These are phyloP conservation scores for Tenualosa ilisha DNA, from an alignment of 2,797 vertebrate genomes.

Conservation along the genomic window DNA sequence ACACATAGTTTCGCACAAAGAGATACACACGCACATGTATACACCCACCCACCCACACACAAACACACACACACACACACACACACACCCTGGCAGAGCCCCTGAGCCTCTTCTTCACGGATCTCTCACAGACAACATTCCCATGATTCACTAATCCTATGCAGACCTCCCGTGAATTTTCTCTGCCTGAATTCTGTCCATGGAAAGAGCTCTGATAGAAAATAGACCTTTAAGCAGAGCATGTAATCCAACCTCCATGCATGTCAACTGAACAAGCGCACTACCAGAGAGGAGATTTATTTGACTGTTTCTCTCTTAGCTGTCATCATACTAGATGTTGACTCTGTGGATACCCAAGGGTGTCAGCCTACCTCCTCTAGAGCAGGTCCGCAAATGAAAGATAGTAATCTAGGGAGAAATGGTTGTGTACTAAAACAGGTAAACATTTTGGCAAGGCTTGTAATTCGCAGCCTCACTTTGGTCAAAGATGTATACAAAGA, in stretches of 20 bases:
- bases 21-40: background rate
- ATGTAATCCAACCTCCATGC: too few species aligned
- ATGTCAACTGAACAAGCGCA: too few species aligned
- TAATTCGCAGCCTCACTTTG: background rate
- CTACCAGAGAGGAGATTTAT: background rate
- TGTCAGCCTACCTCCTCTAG: background rate
- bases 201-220: background rate
- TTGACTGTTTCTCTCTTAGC: background rate
- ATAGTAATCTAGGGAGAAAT: background rate
- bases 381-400: background rate
- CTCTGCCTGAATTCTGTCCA: background rate
- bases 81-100: constrained; percentile 18
- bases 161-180: constrained; percentile 64
- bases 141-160: constrained; percentile 58
- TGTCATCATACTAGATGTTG: background rate
- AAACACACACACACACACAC: background rate
- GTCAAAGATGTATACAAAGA: background rate
- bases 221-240: background rate
- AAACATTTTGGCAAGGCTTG: background rate
- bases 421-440: background rate
- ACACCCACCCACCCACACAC: background rate
- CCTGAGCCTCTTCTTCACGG: constrained; percentile 14
- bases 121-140: constrained; percentile 54
- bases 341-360: background rate
- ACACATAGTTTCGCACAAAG: background rate